Evolutionary conservation across 2,113 vertebrate species (phyloP).

Genomic region (Poeciliopsis turrubarensis): DNA sequence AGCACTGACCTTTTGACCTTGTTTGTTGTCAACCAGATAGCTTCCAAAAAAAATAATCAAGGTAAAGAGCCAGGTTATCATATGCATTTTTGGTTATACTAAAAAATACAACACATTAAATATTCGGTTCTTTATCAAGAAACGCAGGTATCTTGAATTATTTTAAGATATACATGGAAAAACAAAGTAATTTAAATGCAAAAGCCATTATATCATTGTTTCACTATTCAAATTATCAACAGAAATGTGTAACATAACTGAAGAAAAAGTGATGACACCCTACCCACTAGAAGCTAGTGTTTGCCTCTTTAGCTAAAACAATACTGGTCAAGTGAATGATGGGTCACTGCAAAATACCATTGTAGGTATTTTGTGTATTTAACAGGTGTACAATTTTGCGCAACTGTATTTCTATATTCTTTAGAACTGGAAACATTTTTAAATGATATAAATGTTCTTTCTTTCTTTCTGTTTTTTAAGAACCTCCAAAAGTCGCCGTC

Average conservation of each 20-base stretch:
- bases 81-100: too few relatives aligned
- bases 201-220: too few relatives aligned
- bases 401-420: too few relatives aligned
- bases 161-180: not conserved
- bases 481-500: conserved; percentile 73
- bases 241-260: not conserved
- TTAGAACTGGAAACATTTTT: too few relatives aligned
- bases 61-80: conserved; percentile 72
- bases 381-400: too few relatives aligned
- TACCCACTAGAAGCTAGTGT: too few relatives aligned
- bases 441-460: not conserved
- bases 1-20: conserved; percentile 91
- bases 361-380: too few relatives aligned
- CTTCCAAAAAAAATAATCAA: conserved; percentile 81
- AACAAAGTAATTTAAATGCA: not conserved
- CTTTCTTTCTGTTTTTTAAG: conserved; percentile 59
- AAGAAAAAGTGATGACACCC: too few relatives aligned
- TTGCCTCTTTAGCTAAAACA: too few relatives aligned
- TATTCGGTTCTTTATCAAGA: not conserved
- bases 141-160: not conserved
- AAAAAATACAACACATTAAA: not conserved
- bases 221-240: not conserved
- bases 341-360: not conserved
- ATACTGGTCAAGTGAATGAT: too few relatives aligned
- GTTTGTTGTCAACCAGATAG: conserved; percentile 91